Evolutionary conservation across 2,797 vertebrate species (phyloP), one percentile per base, ranked within the genome.

Genomic region (Aratinga solstitialis): DNA sequence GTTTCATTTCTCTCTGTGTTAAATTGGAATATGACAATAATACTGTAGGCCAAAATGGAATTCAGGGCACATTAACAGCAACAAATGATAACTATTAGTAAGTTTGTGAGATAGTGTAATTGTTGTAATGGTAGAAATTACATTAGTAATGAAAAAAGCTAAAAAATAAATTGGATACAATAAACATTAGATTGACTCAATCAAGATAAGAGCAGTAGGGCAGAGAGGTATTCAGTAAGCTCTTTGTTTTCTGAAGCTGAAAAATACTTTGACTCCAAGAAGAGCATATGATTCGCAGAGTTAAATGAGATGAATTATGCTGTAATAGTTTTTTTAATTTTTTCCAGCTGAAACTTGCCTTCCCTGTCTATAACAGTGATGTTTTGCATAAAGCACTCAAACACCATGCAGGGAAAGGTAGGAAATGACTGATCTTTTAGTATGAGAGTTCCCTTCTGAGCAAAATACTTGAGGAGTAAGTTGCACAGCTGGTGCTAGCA

Each of bases 261-360:
- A 82, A 95, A 96, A 95, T 97, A 89, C 90, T 97, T 97, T 97
- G 80, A 91, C 87, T 96, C 87, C 40, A 54, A 85, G 53, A 96
- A 87, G 66, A 96, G 68, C 93, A 84, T 94, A 78, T 96, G 96
- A 96, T 96, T 95, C 82, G 72, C 83, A 82, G 36, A 95, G 95
- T 91, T 96, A 97, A 97, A 97, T 95, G 94, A 97, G 80, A 96
- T 95, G 91, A 96, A 95, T 92, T 96, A 95, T 19, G 5, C 87
- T 86, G 54, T 72, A 88, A 80, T 92, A 91, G 48, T 94, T 63
- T 81, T 56, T n/a, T 34, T 58, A 7, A 24, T 58, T 89, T 84
- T 94, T 94, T 94, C 91, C 65, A 94, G 69, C 84, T 94, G 90
- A 96, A 97, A 94, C 92, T 89, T 94, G 84, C 91, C 84, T 94